These are phyloP conservation scores for Tetranychus piercei DNA, from an alignment of 2,888 invertebrate genomes.

Conservation along the genomic window DNA sequence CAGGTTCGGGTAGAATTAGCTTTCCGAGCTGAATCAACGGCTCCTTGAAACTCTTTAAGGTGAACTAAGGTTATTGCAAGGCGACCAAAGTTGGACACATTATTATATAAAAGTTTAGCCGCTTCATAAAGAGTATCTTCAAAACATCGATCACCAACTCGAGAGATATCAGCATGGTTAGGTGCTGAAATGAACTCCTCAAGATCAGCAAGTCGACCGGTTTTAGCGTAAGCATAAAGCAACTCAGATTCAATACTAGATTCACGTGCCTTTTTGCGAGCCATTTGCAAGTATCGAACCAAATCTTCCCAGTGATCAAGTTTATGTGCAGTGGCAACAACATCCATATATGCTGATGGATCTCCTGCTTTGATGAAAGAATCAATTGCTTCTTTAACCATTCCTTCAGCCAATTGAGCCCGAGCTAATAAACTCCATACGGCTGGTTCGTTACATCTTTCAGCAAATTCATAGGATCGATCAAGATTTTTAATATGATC, in stretches of 20 bases:
- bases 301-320: constrained; percentile 89
- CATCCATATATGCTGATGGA: constrained; percentile 92
- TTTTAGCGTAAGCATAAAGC: constrained; percentile 95
- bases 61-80: constrained; percentile 93
- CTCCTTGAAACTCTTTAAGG: constrained; percentile 90
- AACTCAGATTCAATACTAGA: constrained; percentile 96
- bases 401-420: constrained; percentile 77
- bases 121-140: constrained; percentile 97
- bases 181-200: constrained; percentile 97
- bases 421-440: constrained; percentile 98
- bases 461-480: constrained; percentile 96
- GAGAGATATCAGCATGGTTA: constrained; percentile 82
- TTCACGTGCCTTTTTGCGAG: constrained; percentile 93
- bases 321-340: constrained; percentile 79
- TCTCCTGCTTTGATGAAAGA: constrained; percentile 99
- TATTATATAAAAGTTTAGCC: constrained; percentile 92
- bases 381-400: constrained; percentile 97
- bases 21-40: constrained; percentile 93
- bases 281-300: constrained; percentile 88
- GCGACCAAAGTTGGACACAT: constrained; percentile 94
- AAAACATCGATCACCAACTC: constrained; percentile 92
- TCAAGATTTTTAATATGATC: constrained; percentile 94
- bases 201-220: constrained; percentile 83
- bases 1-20: constrained; percentile 56
- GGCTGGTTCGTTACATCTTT: constrained; percentile 93